phyloP scores from a whole-genome alignment of 2,888 invertebrate genomes.

The Apotomis turbidana region DNA sequence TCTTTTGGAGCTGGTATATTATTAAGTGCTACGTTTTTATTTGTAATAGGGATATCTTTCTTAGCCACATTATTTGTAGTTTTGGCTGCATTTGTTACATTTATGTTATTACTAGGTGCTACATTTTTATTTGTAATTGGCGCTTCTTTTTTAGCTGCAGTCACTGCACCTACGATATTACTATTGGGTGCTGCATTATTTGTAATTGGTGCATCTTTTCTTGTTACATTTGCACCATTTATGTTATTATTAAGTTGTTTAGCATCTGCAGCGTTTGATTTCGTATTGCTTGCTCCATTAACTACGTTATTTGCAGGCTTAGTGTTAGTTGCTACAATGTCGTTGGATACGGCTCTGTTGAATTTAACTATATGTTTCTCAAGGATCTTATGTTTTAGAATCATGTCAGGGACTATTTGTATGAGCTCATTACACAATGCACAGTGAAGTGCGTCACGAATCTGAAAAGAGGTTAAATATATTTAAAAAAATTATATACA shows the following conservation, averaged over 20 bases:
- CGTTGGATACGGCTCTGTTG: conserved; percentile 17
- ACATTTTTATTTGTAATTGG: background rate
- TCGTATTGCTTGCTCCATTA: background rate
- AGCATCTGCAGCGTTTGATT: background rate
- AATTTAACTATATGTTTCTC: conserved; percentile 34
- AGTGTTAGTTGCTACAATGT: background rate
- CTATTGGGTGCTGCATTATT: too few relatives aligned
- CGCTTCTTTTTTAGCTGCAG: background rate
- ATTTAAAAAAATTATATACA: too few relatives aligned
- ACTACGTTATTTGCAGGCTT: background rate
- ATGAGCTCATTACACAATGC: conserved; percentile 47
- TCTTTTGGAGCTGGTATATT: conserved; percentile 5
- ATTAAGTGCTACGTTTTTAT: background rate
- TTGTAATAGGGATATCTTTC: background rate
- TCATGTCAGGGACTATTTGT: conserved; percentile 31
- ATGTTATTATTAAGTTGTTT: background rate
- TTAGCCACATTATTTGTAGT: background rate
- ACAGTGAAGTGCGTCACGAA: conserved; percentile 47
- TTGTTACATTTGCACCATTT: background rate
- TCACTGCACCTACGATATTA: background rate
- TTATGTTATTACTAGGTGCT: background rate
- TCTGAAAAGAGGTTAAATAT: conserved; percentile 41
- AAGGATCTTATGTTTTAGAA: conserved; percentile 43
- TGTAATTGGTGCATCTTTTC: too few relatives aligned
- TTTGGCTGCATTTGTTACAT: too few relatives aligned